Conservation (phyloP, 2,113 vertebrate species). For the Dromaius novaehollandiae region DNA sequence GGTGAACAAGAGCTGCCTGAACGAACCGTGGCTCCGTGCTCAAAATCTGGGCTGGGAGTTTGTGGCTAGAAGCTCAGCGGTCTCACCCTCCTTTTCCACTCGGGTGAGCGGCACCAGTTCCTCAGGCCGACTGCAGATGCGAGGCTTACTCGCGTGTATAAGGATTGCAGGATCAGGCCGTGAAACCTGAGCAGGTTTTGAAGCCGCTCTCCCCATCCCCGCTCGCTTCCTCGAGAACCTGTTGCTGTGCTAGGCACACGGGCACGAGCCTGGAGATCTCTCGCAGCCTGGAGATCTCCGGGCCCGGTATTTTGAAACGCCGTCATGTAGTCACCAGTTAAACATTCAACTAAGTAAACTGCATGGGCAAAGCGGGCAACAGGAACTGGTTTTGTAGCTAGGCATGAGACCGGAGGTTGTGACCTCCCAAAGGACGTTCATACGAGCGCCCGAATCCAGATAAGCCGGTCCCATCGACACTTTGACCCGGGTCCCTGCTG, state of each 20-base stretch:
- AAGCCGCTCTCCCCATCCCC: background rate
- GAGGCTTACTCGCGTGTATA: background rate
- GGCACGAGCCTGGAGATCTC: background rate
- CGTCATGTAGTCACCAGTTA: background rate
- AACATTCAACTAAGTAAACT: background rate
- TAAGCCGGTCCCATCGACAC: background rate
- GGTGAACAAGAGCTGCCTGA: background rate
- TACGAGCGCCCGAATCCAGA: background rate
- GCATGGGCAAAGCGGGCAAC: background rate
- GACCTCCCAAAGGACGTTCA: fast-evolving
- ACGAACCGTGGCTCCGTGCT: fast-evolving
- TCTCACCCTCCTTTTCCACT: background rate
- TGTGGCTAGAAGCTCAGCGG: background rate
- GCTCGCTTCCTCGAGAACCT: background rate
- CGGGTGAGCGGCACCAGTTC: background rate
- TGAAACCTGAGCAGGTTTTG: background rate
- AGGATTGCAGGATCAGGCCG: background rate
- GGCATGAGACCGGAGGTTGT: background rate
- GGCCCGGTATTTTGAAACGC: background rate
- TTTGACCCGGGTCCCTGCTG: background rate
- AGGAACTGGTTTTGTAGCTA: background rate
- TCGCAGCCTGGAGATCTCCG: background rate
- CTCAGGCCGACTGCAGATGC: background rate
- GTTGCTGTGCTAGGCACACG: background rate
- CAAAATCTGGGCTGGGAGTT: background rate